Evolutionary conservation across 2,113 vertebrate genomes (phyloP).

Genomic region (Nothobranchius kuhntae): DNA sequence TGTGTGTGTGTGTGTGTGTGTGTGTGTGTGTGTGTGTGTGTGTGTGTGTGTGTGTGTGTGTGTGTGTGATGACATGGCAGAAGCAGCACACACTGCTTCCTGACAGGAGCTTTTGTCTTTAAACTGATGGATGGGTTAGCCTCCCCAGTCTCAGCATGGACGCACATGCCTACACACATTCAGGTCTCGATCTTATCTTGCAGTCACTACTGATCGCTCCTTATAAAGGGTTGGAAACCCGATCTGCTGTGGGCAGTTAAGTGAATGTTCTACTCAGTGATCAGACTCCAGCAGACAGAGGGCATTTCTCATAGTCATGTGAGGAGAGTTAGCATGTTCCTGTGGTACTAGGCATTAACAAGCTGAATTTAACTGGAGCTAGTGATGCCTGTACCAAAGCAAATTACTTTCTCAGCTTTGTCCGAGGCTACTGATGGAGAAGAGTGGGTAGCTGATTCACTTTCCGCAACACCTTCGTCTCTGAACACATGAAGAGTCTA

Average conservation of each 20-base stretch:
- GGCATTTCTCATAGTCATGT: slow-evolving; percentile 36
- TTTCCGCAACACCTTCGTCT: slow-evolving; percentile 8
- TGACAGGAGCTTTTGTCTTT: slow-evolving; percentile 85
- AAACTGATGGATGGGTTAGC: slow-evolving; percentile 82
- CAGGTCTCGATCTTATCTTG: slow-evolving; percentile 80
- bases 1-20: too few relatives aligned
- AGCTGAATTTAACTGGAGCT: background rate
- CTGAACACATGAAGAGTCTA: slow-evolving; percentile 5
- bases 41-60: slow-evolving; percentile 4
- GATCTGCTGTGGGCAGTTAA: slow-evolving; percentile 46
- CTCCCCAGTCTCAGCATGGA: slow-evolving; percentile 66
- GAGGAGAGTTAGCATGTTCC: background rate
- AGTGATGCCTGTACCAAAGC: background rate
- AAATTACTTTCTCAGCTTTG: slow-evolving; percentile 1
- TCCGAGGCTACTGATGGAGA: slow-evolving; percentile 4
- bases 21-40: background rate
- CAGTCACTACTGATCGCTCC: slow-evolving; percentile 70
- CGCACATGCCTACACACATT: slow-evolving; percentile 40
- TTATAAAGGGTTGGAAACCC: slow-evolving; percentile 60
- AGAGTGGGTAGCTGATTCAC: slow-evolving; percentile 5
- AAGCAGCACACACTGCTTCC: slow-evolving; percentile 68
- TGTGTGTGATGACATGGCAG: slow-evolving; percentile 63
- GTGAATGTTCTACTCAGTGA: slow-evolving; percentile 31
- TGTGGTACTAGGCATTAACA: background rate
- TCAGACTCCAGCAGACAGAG: slow-evolving; percentile 33